A percentile compares a stretch with the other conserved stretches of the same genome.
Conservation (phyloP, 2,797 vertebrate species). For the Sebastes steindachneri region DNA sequence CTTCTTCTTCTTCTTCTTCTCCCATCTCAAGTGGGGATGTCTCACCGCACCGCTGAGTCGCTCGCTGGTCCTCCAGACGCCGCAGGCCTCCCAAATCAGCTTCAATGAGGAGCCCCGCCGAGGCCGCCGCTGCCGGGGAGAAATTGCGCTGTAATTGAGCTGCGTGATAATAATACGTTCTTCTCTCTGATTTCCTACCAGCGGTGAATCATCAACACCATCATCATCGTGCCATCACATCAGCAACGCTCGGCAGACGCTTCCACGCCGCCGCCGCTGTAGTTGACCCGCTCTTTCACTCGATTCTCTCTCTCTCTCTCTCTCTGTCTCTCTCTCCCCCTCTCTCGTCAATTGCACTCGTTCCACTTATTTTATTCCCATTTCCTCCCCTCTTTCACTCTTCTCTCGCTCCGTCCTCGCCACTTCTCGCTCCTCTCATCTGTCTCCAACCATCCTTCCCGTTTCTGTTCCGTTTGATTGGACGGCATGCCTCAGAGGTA, state of each 20-base stretch:
- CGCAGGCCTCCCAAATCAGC: constrained; percentile 75
- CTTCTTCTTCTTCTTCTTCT: neutral
- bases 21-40: constrained; percentile 59
- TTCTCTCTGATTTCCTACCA: constrained; percentile 74
- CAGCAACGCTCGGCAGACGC: constrained; percentile 58
- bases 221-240: constrained; percentile 72
- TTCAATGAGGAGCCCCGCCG: constrained; percentile 73
- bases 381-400: constrained; percentile 54
- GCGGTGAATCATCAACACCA: constrained; percentile 75
- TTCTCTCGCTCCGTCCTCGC: constrained; percentile 10
- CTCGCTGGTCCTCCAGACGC: constrained; percentile 62
- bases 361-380: constrained; percentile 65
- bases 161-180: constrained; percentile 76
- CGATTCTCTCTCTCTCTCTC: neutral
- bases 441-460: constrained; percentile 40
- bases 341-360: constrained; percentile 53
- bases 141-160: constrained; percentile 80
- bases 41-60: constrained; percentile 35
- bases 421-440: constrained; percentile 34
- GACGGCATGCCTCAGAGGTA: constrained; percentile 57
- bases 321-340: neutral
- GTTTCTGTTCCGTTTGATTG: constrained; percentile 57
- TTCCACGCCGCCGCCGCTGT: constrained; percentile 24
- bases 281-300: constrained; percentile 60
- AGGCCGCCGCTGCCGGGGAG: constrained; percentile 64